phyloP scores from a whole-genome alignment of 2,888 invertebrate genomes.

The Phasia obesa region DNA sequence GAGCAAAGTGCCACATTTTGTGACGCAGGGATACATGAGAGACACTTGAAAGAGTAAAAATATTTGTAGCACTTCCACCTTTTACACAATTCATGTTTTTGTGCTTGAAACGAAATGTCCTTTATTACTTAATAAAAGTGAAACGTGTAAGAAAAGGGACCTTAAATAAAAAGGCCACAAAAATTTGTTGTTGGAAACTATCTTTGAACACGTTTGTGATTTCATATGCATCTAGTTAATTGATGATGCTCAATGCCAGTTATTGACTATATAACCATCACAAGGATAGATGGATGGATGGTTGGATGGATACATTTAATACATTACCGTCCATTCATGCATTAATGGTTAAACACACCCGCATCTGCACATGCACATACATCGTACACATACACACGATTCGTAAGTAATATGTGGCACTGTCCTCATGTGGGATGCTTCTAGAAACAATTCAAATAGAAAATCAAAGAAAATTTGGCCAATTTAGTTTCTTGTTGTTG shows the following conservation, averaged over 20 bases:
- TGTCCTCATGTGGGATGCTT: conserved; percentile 78
- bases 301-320: conserved; percentile 51
- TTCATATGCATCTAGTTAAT: conserved; percentile 59
- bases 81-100: conserved; percentile 3
- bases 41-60: not conserved
- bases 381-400: conserved; percentile 5
- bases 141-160: not conserved
- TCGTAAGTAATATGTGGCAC: conserved; percentile 37
- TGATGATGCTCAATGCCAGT: conserved; percentile 63
- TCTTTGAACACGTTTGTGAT: not conserved
- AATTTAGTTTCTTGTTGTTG: conserved; percentile 70
- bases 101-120: conserved; percentile 36
- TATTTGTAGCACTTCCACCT: not conserved
- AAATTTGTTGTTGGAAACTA: conserved; percentile 1
- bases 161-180: not conserved
- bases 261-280: conserved; percentile 33
- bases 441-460: conserved; percentile 80
- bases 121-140: conserved; percentile 51
- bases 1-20: too few species aligned
- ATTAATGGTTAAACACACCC: conserved; percentile 72
- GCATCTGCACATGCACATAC: conserved; percentile 38
- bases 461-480: conserved; percentile 79
- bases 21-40: too few species aligned
- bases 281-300: conserved; percentile 33
- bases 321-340: conserved; percentile 42